Conservation (phyloP, 2,797 vertebrate genomes). For the Hipposideros larvatus region DNA sequence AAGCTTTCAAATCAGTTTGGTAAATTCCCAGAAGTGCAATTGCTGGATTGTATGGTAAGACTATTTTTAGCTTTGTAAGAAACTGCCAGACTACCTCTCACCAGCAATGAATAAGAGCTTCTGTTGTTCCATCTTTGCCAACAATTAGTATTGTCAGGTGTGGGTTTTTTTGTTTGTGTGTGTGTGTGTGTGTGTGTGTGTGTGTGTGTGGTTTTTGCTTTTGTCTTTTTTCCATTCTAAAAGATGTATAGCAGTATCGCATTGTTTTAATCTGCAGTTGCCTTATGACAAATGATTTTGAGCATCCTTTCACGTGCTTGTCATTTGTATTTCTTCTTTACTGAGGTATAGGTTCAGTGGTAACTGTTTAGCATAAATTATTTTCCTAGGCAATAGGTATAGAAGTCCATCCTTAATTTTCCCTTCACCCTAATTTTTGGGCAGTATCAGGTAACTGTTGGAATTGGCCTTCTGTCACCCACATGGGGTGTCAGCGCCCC, state of each 20-base stretch:
- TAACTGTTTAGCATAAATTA: background rate
- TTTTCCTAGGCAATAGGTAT: background rate
- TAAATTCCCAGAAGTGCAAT: background rate
- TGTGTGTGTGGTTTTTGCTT: no score
- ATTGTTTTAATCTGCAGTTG: background rate
- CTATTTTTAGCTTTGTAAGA: background rate
- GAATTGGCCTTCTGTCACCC: background rate
- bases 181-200: no score
- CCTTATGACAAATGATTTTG: background rate
- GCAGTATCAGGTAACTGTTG: background rate
- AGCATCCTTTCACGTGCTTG: constrained; percentile 7
- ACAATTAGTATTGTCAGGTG: background rate
- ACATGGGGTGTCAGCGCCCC: background rate
- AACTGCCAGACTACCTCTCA: background rate
- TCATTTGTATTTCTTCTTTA: background rate
- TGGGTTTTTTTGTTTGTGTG: background rate
- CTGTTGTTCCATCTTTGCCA: background rate
- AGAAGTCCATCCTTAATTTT: background rate
- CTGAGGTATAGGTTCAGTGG: background rate
- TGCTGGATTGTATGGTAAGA: background rate
- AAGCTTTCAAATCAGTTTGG: constrained; percentile 13
- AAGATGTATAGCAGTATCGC: background rate
- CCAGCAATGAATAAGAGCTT: background rate
- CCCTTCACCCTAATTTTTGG: background rate
- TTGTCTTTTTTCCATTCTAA: background rate